Percentiles rank a stretch among this genome's conserved stretches.
Conservation (phyloP, 2,888 invertebrate species). For the Steinernema hermaphroditum region DNA sequence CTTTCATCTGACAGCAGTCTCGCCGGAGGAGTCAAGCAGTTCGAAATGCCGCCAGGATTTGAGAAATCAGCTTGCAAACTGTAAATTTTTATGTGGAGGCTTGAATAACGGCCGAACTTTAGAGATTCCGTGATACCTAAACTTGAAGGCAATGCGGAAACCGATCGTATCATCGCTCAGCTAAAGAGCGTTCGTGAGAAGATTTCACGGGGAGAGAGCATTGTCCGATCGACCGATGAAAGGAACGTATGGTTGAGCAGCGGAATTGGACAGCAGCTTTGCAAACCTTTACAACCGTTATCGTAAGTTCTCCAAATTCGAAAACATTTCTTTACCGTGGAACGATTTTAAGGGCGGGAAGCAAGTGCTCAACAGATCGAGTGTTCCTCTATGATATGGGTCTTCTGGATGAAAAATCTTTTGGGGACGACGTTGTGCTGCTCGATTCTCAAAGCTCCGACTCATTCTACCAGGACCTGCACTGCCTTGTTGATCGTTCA, state of each 20-base stretch:
- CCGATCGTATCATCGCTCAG: slow-evolving; percentile 42
- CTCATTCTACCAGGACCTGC: slow-evolving; percentile 80
- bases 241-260: slow-evolving; percentile 19
- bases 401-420: slow-evolving; percentile 75
- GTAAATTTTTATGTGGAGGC: slow-evolving; percentile 40
- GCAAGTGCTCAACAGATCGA: slow-evolving; percentile 89
- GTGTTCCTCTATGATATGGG: slow-evolving; percentile 94
- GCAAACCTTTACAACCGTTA: background rate
- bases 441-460: slow-evolving; percentile 74
- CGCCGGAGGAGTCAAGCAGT: slow-evolving; percentile 40
- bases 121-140: slow-evolving; percentile 52
- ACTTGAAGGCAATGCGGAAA: slow-evolving; percentile 50
- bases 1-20: slow-evolving; percentile 3
- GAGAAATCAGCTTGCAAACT: slow-evolving; percentile 59
- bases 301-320: background rate
- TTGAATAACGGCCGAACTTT: slow-evolving; percentile 31
- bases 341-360: slow-evolving; percentile 45
- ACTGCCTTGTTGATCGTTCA: slow-evolving; percentile 76
- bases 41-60: slow-evolving; percentile 57
- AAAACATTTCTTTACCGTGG: background rate
- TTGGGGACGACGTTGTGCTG: slow-evolving; percentile 67
- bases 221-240: slow-evolving; percentile 26
- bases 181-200: slow-evolving; percentile 33
- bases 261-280: slow-evolving; percentile 16
- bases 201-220: slow-evolving; percentile 14